Evolutionary conservation across 2,888 invertebrate genomes (phyloP).

Genomic region (Dicyrtomina minuta): DNA sequence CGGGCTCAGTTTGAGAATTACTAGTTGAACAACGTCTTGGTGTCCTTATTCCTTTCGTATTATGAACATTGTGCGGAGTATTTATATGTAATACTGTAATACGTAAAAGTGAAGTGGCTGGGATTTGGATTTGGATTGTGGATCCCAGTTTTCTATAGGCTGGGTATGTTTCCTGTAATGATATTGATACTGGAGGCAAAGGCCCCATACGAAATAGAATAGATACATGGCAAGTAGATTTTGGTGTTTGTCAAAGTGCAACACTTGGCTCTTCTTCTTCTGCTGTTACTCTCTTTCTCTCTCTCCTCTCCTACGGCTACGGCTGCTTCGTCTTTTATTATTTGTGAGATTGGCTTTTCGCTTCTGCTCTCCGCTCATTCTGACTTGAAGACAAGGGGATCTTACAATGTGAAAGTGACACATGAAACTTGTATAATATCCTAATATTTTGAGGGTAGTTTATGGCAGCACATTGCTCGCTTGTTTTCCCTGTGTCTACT

Average conservation of each 20-base stretch:
- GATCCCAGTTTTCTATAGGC: too few species aligned
- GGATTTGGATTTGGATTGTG: too few species aligned
- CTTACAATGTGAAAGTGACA: conserved; percentile 11
- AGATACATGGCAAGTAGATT: neutral
- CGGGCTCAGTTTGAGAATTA: too few species aligned
- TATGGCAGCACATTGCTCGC: conserved; percentile 13
- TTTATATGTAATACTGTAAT: neutral
- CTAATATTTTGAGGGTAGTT: neutral
- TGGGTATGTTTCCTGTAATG: too few species aligned
- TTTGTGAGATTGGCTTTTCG: conserved; percentile 22
- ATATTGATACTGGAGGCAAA: too few species aligned
- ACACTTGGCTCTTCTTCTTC: conserved; percentile 22
- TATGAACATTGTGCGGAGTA: too few species aligned
- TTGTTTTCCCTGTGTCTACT: too few species aligned
- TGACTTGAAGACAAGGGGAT: too few species aligned
- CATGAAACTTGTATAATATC: neutral
- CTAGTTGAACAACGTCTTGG: neutral
- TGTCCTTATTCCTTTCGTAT: conserved; percentile 1
- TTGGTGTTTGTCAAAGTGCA: conserved; percentile 10
- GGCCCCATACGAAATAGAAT: too few species aligned
- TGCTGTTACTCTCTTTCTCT: neutral
- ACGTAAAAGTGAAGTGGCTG: too few species aligned
- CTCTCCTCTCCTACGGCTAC: neutral
- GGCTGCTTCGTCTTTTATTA: conserved; percentile 13
- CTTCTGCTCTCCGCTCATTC: neutral